These are phyloP conservation scores for Hemibagrus wyckioides DNA, from an alignment of 2,113 vertebrate species.

Conservation along the genomic window DNA sequence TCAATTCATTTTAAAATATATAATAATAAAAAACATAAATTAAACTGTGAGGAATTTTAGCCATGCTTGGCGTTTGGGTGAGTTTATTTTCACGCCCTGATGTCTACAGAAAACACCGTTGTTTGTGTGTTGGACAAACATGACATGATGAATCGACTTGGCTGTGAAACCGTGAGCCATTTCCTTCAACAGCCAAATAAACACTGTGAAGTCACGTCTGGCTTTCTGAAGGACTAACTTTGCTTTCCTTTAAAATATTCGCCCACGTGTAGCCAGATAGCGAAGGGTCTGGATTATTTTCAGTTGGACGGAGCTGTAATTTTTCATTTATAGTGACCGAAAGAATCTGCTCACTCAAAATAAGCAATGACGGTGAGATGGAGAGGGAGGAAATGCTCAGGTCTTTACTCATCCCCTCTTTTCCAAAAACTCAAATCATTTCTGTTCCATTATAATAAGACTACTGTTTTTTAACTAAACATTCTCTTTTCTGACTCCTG, in stretches of 20 bases:
- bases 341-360: not conserved
- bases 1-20: no score
- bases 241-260: not conserved
- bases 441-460: not conserved
- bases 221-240: not conserved
- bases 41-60: not conserved
- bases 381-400: not conserved
- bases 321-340: not conserved
- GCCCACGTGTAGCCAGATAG: not conserved
- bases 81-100: not conserved
- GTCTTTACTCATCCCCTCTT: not conserved
- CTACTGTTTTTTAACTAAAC: not conserved
- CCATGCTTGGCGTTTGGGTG: not conserved
- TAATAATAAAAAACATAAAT: not conserved
- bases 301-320: not conserved
- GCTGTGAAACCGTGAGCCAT: not conserved
- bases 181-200: not conserved
- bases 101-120: not conserved
- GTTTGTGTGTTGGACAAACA: not conserved
- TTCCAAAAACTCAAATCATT: not conserved
- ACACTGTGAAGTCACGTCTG: not conserved
- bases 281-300: not conserved
- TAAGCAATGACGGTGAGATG: not conserved
- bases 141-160: not conserved
- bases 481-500: not conserved